These are phyloP conservation scores for Ophion obscuratus DNA, from an alignment of 2,888 invertebrate genomes.

Conservation along the genomic window DNA sequence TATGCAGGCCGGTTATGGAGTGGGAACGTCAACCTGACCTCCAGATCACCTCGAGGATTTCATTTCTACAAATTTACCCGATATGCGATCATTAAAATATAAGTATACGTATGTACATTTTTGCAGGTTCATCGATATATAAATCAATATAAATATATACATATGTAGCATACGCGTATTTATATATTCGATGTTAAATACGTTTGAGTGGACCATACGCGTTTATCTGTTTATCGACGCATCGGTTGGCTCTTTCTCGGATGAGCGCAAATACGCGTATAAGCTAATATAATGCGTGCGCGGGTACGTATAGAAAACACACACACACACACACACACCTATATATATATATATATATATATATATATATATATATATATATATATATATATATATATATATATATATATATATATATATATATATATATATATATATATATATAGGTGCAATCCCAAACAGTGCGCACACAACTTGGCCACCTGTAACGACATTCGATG, in stretches of 20 bases:
- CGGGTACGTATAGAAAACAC: background rate
- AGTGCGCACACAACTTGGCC: background rate
- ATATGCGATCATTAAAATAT: no score
- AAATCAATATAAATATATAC: background rate
- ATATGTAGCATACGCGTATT: background rate
- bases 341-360: background rate
- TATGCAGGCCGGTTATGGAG: no score
- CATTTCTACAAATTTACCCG: no score
- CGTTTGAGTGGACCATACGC: background rate
- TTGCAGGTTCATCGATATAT: no score
- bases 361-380: background rate
- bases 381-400: background rate
- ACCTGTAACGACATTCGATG: slow-evolving; percentile 30
- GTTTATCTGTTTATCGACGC: slow-evolving; percentile 45
- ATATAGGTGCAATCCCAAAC: background rate
- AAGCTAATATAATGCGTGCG: slow-evolving; percentile 12
- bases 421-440: no score
- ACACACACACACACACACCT: no score
- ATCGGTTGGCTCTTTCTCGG: slow-evolving; percentile 36
- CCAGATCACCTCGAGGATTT: no score
- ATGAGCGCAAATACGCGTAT: slow-evolving; percentile 44
- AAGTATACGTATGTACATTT: no score
- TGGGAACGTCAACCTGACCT: no score
- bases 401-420: background rate
- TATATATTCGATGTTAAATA: slow-evolving; percentile 8